Evolutionary conservation across 2,888 invertebrate species (phyloP), one percentile per base, ranked within the genome.

Genomic region (Epirrita christyi): DNA sequence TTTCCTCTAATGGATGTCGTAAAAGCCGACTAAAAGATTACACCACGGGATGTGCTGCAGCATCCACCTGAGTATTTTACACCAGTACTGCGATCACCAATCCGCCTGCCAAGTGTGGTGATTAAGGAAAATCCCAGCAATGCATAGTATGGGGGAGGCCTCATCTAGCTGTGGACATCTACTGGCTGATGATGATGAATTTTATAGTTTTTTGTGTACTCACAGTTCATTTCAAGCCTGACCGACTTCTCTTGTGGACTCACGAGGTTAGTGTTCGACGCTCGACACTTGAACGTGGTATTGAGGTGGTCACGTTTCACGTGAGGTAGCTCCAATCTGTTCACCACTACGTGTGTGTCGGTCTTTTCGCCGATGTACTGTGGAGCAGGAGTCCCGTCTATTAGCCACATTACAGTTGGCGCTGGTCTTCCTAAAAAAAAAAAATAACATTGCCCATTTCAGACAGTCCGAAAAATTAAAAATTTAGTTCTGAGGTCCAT

Each of bases 281-380:
- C 97, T 83, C 96, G 95, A 81, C 97, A 97, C 83, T 96, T 96
- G 92, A 96, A 97, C 32, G 96, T 96, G 38, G 96, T 96, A 85
- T 97, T 97, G 56, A 97, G 93, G 71, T 97, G 95, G 61, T 94
- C 94, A 66, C 97, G 93, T 67, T 93, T 94, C 53, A 97, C 93
- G 66, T 94, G 94, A 13, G 94, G 93, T 67, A 97, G 94, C 79
- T 95, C 95, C 70, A 97, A 86, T 58, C 95, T 94, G 92, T 96
- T 97, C 58, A 96, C 96, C 41, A 96, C 95, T 51, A 97, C 95
- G 78, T 95, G 95, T 29, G 94, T 94, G 59, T 94, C 95, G 66
- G 94, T 94, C 66, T 94, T 93, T 69, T 94, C 94, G 29, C 95
- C 94, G 61, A 94, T 94, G 67, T 95, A 96, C 67, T 96, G 95